These are phyloP conservation scores for Solenopsis fugax DNA, from an alignment of 1,140 invertebrate species.

Conservation along the genomic window DNA sequence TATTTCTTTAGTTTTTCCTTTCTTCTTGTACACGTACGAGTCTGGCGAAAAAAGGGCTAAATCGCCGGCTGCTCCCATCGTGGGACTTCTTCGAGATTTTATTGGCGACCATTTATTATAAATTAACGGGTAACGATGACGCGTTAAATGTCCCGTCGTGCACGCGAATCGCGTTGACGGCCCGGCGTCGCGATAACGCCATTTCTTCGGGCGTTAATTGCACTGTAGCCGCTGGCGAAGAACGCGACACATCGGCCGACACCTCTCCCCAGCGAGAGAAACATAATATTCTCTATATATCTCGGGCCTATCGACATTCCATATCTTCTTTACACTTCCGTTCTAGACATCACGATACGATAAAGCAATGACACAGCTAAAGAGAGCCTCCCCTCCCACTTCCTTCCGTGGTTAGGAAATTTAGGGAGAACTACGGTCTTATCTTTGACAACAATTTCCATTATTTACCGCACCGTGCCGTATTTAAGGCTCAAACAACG, in stretches of 20 bases:
- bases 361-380: neutral
- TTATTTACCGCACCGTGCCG: neutral
- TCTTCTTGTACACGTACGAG: neutral
- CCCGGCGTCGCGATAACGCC: conserved; percentile 37
- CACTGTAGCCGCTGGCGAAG: conserved; percentile 35
- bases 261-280: conserved; percentile 1
- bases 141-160: conserved; percentile 51
- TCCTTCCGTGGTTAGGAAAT: neutral
- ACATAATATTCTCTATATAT: conserved; percentile 58
- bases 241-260: conserved; percentile 29
- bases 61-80: neutral
- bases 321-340: conserved; percentile 35
- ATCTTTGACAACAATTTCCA: neutral
- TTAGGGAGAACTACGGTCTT: neutral
- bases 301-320: neutral
- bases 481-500: neutral
- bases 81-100: conserved; percentile 40
- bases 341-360: conserved; percentile 3
- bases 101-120: conserved; percentile 46
- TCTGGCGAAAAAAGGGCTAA: neutral
- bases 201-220: conserved; percentile 44
- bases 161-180: conserved; percentile 35
- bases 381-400: too few species aligned
- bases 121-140: conserved; percentile 44
- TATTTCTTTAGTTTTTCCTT: neutral